Evolutionary conservation across 2,797 vertebrate species (phyloP).

Genomic region (Triplophysa yarkandensis): DNA sequence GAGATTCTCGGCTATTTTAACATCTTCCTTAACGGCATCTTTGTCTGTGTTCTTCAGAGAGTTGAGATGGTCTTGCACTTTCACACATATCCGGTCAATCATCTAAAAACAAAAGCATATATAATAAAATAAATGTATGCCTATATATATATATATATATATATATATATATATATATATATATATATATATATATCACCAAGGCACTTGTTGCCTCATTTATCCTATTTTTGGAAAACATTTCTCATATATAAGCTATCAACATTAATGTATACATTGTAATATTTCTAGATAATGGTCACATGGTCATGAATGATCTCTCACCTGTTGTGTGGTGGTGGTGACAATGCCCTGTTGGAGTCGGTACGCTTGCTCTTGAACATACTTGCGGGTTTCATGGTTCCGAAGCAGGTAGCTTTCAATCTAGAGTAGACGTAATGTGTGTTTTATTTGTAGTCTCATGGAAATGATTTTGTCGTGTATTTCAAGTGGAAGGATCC

Average conservation of each 20-base stretch:
- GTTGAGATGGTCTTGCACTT: conserved; percentile 97
- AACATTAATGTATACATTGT: too few relatives aligned
- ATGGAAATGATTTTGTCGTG: background rate
- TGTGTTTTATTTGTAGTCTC: background rate
- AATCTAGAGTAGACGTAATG: conserved; percentile 75
- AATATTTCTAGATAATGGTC: too few relatives aligned
- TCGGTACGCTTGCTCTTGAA: conserved; percentile 94
- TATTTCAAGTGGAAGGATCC: background rate
- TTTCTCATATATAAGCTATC: too few relatives aligned
- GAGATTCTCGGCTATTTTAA: conserved; percentile 88
- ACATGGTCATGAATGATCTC: background rate
- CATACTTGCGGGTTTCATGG: conserved; percentile 93
- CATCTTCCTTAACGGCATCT: conserved; percentile 86
- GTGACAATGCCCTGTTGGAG: conserved; percentile 97
- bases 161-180: too few relatives aligned
- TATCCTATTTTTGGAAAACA: too few relatives aligned
- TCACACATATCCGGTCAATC: conserved; percentile 97
- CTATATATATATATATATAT: too few relatives aligned
- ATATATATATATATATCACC: too few relatives aligned
- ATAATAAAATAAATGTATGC: too few relatives aligned
- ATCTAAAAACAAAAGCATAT: conserved; percentile 76
- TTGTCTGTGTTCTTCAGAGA: conserved; percentile 87
- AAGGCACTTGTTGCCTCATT: too few relatives aligned
- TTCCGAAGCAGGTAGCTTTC: conserved; percentile 96
- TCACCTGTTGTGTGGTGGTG: conserved; percentile 95